A percentile compares a stretch with the other conserved stretches of the same genome.
Evolutionary conservation across 2,113 vertebrate species (phyloP).

Genomic region (Triplophysa siluroides): DNA sequence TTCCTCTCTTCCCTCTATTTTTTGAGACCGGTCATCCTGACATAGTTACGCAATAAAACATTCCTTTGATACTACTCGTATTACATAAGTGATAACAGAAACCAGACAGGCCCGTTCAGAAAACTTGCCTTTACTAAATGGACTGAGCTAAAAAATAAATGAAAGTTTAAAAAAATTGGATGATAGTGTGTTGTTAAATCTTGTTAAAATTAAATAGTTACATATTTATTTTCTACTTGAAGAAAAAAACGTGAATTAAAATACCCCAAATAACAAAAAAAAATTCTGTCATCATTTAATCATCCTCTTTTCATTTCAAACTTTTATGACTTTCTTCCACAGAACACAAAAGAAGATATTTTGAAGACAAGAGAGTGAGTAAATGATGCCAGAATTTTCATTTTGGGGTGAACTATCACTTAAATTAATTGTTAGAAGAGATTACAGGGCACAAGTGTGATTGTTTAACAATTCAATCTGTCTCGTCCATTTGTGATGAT

Average conservation of each 20-base stretch:
- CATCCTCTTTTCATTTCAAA: no score
- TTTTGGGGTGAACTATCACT: background rate
- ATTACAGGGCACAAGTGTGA: background rate
- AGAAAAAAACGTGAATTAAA: no score
- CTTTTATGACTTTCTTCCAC: no score
- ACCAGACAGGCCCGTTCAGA: background rate
- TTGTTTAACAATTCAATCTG: background rate
- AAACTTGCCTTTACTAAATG: constrained; percentile 9
- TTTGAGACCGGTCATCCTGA: constrained; percentile 1
- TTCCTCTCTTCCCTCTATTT: constrained; percentile 22
- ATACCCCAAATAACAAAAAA: no score
- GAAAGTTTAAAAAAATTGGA: background rate
- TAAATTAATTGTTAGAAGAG: background rate
- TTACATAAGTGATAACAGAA: constrained; percentile 40
- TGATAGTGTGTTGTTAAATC: background rate
- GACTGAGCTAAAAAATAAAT: constrained; percentile 40
- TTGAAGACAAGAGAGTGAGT: no score
- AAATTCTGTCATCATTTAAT: no score
- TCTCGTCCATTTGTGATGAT: background rate
- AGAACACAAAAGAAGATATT: no score
- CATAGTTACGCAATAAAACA: constrained; percentile 37
- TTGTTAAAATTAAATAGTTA: background rate
- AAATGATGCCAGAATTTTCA: no score
- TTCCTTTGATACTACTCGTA: constrained; percentile 14
- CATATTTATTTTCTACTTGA: no score